Conservation (phyloP, 2,797 vertebrate genomes). For the Hylomyscus alleni region DNA sequence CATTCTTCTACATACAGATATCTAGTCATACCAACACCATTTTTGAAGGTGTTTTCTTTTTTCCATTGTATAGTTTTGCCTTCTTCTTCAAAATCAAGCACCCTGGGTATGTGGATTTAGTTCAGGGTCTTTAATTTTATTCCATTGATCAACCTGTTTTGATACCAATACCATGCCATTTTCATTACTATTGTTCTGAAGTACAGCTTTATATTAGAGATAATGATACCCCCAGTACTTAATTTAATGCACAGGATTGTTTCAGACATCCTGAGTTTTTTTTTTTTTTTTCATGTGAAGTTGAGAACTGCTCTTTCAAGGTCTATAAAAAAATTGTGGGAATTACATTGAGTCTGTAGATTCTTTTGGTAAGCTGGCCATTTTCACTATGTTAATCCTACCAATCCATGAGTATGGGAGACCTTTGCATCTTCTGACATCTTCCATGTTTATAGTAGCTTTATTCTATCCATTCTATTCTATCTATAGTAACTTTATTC, state of each 20-base stretch:
- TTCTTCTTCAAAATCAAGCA: background rate
- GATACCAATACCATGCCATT: background rate
- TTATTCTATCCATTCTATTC: background rate
- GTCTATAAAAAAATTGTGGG: background rate
- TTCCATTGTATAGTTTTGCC: background rate
- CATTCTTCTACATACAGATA: background rate
- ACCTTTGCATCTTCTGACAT: background rate
- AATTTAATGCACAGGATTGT: background rate
- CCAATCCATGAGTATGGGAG: background rate
- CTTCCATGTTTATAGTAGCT: background rate
- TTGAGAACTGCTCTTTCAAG: background rate
- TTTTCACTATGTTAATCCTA: background rate
- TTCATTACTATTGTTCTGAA: background rate
- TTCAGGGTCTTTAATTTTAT: background rate
- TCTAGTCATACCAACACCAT: background rate
- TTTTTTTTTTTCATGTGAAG: background rate
- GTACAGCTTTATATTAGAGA: background rate
- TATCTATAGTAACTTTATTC: background rate
- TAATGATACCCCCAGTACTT: background rate
- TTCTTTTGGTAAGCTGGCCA: background rate
- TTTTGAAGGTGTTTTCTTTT: background rate
- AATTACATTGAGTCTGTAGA: background rate
- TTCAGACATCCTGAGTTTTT: background rate
- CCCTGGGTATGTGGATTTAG: background rate
- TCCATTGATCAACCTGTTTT: background rate